phyloP scores from a whole-genome alignment of 2,797 vertebrate genomes.

The Onychomys leucogaster region DNA sequence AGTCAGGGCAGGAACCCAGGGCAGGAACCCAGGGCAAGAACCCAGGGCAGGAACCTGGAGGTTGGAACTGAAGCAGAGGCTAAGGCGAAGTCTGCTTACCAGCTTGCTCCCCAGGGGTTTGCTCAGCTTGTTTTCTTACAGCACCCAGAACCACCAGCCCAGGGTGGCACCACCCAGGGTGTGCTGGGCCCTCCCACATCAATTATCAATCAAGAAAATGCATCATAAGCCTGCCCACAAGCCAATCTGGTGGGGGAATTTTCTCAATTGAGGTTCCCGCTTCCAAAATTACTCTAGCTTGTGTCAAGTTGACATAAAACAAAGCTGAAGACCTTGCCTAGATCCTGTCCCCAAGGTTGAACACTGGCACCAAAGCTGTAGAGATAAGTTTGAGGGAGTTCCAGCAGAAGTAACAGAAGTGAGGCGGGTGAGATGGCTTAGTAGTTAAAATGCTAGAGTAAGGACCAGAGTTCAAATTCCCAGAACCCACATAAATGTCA shows the following conservation, averaged over 20 bases:
- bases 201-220: not conserved
- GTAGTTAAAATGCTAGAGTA: not conserved
- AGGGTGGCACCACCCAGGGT: not conserved
- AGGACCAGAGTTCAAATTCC: not conserved
- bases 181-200: not conserved
- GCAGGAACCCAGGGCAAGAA: not conserved
- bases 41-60: not conserved
- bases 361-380: slow-evolving; percentile 43
- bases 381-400: slow-evolving; percentile 31
- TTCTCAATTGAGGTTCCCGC: not conserved
- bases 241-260: not conserved
- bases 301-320: not conserved
- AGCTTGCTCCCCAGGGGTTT: not conserved
- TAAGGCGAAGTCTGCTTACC: not conserved
- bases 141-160: not conserved
- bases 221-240: not conserved
- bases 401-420: not conserved
- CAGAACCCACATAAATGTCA: not conserved
- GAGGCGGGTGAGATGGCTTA: not conserved
- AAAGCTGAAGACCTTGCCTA: not conserved
- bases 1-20: not conserved
- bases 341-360: not conserved
- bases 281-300: not conserved
- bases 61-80: not conserved
- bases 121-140: not conserved